Evolutionary conservation across 1,140 invertebrate species (phyloP).

Genomic region (Cephus cinctus): DNA sequence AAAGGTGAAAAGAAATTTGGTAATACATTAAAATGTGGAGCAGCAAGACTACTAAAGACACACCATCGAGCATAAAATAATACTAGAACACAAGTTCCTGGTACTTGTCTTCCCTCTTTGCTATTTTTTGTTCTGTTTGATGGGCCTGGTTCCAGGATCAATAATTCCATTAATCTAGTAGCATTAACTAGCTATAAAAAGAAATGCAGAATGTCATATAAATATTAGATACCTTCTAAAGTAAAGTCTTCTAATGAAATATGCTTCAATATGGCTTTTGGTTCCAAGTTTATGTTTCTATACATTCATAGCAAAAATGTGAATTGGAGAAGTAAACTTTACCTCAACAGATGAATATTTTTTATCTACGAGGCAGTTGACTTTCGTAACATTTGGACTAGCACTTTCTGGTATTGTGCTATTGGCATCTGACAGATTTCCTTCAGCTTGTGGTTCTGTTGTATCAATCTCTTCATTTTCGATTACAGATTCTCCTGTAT

Average conservation of each 20-base stretch:
- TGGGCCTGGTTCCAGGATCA: conserved; percentile 57
- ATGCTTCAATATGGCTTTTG: neutral
- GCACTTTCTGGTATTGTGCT: neutral
- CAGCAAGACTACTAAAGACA: conserved; percentile 85
- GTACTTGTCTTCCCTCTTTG: conserved; percentile 49
- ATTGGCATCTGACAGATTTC: neutral
- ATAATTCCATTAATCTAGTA: conserved; percentile 56
- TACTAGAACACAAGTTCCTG: conserved; percentile 75
- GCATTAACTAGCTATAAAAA: conserved; percentile 58
- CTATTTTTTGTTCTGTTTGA: conserved; percentile 47
- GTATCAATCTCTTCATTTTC: neutral
- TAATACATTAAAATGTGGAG: conserved; percentile 87
- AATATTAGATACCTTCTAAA: conserved; percentile 6
- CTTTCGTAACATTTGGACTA: conserved; percentile 33
- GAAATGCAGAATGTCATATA: conserved; percentile 11
- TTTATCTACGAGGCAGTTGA: conserved; percentile 43
- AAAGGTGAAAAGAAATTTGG: conserved; percentile 81
- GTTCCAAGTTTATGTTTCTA: neutral
- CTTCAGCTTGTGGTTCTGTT: neutral
- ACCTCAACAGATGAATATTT: conserved; percentile 48
- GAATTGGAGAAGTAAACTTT: conserved; percentile 6
- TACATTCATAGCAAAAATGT: conserved; percentile 3
- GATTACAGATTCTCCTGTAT: neutral
- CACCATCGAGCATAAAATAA: conserved; percentile 90
- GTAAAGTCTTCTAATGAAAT: conserved; percentile 10